Conservation (phyloP, 92 coral and sea anemone species). For the Phenganax subtilis region DNA sequence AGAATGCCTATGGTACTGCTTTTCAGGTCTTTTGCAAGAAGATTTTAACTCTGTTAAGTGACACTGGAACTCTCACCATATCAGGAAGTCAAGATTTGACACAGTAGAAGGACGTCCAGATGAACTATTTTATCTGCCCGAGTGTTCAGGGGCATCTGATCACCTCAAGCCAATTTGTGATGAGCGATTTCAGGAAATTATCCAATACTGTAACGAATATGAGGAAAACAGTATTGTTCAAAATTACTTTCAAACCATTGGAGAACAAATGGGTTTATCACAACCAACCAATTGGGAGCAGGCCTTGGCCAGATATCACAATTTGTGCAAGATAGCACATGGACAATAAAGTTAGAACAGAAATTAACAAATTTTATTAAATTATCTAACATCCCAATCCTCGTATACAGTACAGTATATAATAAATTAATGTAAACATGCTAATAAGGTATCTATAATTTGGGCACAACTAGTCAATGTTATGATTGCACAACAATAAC, state of each 20-base stretch:
- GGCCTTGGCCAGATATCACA: conserved; percentile 12
- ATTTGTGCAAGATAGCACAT: conserved; percentile 8
- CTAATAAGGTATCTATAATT: too few species aligned
- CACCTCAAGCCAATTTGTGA: neutral
- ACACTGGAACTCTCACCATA: conserved; percentile 26
- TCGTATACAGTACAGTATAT: too few species aligned
- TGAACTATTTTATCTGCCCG: conserved; percentile 27
- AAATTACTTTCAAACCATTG: conserved; percentile 3
- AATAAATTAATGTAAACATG: too few species aligned
- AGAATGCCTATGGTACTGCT: conserved; percentile 32
- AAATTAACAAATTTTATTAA: neutral
- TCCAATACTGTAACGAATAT: conserved; percentile 19
- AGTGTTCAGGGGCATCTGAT: conserved; percentile 4
- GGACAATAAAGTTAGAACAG: neutral
- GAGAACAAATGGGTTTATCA: conserved; percentile 4
- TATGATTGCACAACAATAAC: too few species aligned
- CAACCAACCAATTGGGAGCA: conserved; percentile 21
- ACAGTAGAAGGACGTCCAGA: conserved; percentile 19
- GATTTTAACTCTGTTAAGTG: neutral
- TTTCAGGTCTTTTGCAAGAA: conserved; percentile 16
- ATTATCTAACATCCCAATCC: too few species aligned
- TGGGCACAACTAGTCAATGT: too few species aligned
- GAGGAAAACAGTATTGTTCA: conserved; percentile 11
- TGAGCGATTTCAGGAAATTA: conserved; percentile 9
- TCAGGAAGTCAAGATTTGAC: conserved; percentile 3